phyloP scores from a whole-genome alignment of 2,888 invertebrate species.

The Philaethria dido region DNA sequence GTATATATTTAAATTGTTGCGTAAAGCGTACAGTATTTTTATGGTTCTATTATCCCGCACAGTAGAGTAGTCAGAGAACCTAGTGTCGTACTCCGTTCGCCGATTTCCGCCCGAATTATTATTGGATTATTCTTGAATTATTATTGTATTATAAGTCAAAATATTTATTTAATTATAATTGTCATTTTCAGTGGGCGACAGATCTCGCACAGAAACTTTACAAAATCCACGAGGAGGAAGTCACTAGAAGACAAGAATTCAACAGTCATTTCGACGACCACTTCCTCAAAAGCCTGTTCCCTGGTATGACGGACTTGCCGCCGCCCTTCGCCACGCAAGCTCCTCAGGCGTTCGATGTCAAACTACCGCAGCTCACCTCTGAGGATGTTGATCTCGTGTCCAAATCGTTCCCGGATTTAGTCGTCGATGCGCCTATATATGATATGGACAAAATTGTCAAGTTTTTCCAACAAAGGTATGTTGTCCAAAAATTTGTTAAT shows the following conservation, averaged over 20 bases:
- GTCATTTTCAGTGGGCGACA: conserved; percentile 88
- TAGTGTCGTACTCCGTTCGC: too few species aligned
- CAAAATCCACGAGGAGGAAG: conserved; percentile 93
- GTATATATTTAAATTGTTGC: too few species aligned
- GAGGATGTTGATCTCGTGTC: conserved; percentile 86
- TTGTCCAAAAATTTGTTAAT: background rate
- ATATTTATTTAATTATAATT: background rate
- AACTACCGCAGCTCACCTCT: conserved; percentile 85
- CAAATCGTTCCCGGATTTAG: conserved; percentile 86
- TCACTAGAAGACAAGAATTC: conserved; percentile 90
- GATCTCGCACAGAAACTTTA: conserved; percentile 90
- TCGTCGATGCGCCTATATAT: conserved; percentile 85
- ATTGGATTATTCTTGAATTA: too few species aligned
- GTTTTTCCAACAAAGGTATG: conserved; percentile 87
- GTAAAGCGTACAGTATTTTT: too few species aligned
- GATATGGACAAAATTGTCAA: conserved; percentile 88
- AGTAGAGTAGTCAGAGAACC: too few species aligned
- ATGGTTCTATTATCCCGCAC: too few species aligned
- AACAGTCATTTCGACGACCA: conserved; percentile 91
- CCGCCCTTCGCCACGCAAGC: conserved; percentile 92
- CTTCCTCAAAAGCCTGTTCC: conserved; percentile 93
- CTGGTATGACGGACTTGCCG: conserved; percentile 94
- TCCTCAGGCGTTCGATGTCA: conserved; percentile 89
- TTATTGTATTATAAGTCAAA: too few species aligned
- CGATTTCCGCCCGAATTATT: too few species aligned